A percentile compares a stretch with the other conserved stretches of the same genome.
These are phyloP conservation scores for Eolophus roseicapilla DNA, from an alignment of 2,113 vertebrate species.

Conservation along the genomic window DNA sequence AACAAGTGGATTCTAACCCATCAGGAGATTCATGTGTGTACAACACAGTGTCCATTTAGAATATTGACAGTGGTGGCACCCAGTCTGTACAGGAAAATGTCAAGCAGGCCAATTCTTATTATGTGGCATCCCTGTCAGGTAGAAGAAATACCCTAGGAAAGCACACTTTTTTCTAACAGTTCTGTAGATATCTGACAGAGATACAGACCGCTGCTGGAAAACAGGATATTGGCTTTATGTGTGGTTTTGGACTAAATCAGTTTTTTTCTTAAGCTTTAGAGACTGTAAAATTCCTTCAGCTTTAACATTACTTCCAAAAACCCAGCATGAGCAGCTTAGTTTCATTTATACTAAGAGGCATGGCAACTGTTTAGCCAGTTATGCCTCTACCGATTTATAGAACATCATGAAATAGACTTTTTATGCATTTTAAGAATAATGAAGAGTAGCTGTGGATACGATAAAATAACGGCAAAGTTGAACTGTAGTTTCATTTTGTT, in stretches of 20 bases:
- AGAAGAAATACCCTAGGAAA: not conserved
- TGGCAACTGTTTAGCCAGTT: not conserved
- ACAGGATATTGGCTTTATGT: not conserved
- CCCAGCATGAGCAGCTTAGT: not conserved
- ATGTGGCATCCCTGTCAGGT: not conserved
- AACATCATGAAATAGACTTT: not conserved
- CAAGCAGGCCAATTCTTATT: not conserved
- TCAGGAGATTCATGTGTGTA: not conserved
- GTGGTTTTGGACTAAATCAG: not conserved
- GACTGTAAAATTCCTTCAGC: not conserved
- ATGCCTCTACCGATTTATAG: not conserved
- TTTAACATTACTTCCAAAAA: constrained; percentile 14
- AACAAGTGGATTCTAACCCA: not conserved
- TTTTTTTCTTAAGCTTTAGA: not conserved
- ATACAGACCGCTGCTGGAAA: not conserved
- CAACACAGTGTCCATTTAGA: not conserved
- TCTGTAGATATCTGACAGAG: not conserved
- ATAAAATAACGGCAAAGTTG: not conserved
- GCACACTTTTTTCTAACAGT: not conserved
- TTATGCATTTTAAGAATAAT: not conserved
- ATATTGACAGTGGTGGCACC: not conserved
- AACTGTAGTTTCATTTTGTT: constrained; percentile 28
- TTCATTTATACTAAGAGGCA: not conserved
- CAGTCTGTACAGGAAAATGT: not conserved
- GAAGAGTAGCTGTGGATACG: not conserved